Evolutionary conservation across 2,113 vertebrate species (phyloP).

Genomic region (Turdus rufiventris): DNA sequence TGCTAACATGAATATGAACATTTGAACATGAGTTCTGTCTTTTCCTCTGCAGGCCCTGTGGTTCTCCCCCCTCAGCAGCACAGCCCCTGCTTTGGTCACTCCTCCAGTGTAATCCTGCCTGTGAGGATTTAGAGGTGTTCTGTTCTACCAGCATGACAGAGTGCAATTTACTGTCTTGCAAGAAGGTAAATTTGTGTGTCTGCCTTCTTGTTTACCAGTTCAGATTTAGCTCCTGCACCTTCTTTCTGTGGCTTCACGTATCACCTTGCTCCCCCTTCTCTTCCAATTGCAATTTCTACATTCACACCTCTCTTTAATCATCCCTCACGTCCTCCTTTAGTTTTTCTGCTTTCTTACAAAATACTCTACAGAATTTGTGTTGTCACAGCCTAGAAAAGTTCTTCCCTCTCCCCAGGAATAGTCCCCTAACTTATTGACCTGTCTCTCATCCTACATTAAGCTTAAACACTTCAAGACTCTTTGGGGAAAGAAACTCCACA

Average conservation of each 20-base stretch:
- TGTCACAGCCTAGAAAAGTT: neutral
- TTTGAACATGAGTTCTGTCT: neutral
- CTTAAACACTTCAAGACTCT: neutral
- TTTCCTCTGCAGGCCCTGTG: neutral
- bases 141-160: neutral
- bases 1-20: rapidly evolving
- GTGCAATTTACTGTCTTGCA: neutral
- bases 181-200: neutral
- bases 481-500: neutral
- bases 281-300: neutral
- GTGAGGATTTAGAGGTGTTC: neutral
- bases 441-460: neutral
- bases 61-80: neutral
- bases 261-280: neutral
- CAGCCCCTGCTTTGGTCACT: neutral
- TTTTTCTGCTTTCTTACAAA: neutral
- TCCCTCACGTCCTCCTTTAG: neutral
- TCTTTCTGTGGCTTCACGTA: neutral
- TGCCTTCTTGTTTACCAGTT: neutral
- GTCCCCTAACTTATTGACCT: neutral
- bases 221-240: neutral
- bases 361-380: neutral
- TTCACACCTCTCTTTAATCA: neutral
- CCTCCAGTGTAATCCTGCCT: rapidly evolving
- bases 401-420: neutral